Evolutionary conservation across 30 jellyfish, hydroid and myxozoan genomes (phyloP).

Genomic region (Aurelia sp.): DNA sequence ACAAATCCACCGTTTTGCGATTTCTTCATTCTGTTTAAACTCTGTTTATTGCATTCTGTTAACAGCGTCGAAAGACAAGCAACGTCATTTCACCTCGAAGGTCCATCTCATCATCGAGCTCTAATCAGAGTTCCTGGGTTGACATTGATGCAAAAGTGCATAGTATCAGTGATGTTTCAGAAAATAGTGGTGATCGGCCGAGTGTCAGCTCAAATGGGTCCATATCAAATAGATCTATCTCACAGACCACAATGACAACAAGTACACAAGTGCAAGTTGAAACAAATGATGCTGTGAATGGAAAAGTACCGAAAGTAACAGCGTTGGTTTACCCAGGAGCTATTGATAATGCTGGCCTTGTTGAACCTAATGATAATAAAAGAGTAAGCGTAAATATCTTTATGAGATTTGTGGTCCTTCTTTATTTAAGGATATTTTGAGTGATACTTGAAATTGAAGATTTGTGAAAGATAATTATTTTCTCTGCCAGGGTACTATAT

Average conservation of each 20-base stretch:
- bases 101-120: conserved; percentile 23
- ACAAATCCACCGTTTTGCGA: background rate
- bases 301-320: conserved; percentile 41
- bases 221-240: conserved; percentile 5
- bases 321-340: conserved; percentile 63
- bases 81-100: background rate
- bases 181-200: background rate
- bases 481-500: no score
- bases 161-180: background rate
- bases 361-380: conserved; percentile 66
- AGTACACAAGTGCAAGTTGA: conserved; percentile 51
- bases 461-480: no score
- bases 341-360: conserved; percentile 61
- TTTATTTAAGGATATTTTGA: no score
- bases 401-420: no score
- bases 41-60: no score
- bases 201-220: background rate
- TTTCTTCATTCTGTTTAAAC: no score
- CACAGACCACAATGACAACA: background rate
- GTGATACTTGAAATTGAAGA: no score
- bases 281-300: conserved; percentile 37
- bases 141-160: conserved; percentile 21
- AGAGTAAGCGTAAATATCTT: conserved; percentile 35
- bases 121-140: conserved; percentile 40
- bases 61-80: background rate